These are phyloP conservation scores for Noctua pronuba DNA, from an alignment of 2,888 invertebrate genomes.

Conservation along the genomic window DNA sequence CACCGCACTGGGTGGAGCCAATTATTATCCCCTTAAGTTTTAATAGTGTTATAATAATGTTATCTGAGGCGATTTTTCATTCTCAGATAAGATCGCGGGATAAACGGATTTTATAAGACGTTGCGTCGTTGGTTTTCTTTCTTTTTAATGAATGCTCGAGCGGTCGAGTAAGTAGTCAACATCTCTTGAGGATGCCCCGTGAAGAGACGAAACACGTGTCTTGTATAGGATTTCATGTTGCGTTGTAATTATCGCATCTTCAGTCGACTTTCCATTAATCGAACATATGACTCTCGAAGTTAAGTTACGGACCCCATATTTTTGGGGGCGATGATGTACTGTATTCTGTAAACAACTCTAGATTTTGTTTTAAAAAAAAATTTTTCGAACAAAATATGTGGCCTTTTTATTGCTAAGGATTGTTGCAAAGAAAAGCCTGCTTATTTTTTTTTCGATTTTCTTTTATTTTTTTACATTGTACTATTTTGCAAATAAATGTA, in stretches of 20 bases:
- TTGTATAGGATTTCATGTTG: neutral
- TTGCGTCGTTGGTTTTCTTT: neutral
- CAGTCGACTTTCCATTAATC: no score
- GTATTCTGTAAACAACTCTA: neutral
- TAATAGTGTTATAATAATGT: slow-evolving; percentile 24
- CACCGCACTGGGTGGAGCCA: slow-evolving; percentile 12
- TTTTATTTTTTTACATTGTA: no score
- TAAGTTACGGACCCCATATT: no score
- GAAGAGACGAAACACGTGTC: neutral
- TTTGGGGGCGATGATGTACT: neutral
- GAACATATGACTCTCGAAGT: no score
- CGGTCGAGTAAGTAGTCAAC: neutral
- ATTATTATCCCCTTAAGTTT: slow-evolving; percentile 34
- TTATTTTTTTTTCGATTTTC: no score
- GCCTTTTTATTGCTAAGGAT: neutral
- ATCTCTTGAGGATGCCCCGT: neutral
- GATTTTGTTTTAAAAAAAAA: neutral
- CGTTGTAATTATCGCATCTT: neutral
- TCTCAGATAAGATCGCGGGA: neutral
- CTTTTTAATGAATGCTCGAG: neutral
- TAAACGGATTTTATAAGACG: neutral
- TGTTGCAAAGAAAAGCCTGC: neutral
- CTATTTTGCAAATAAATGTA: no score
- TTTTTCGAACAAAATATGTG: neutral
- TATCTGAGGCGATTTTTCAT: slow-evolving; percentile 17